Conservation (phyloP, 2,797 vertebrate species). For the Steatocranus sp. region DNA sequence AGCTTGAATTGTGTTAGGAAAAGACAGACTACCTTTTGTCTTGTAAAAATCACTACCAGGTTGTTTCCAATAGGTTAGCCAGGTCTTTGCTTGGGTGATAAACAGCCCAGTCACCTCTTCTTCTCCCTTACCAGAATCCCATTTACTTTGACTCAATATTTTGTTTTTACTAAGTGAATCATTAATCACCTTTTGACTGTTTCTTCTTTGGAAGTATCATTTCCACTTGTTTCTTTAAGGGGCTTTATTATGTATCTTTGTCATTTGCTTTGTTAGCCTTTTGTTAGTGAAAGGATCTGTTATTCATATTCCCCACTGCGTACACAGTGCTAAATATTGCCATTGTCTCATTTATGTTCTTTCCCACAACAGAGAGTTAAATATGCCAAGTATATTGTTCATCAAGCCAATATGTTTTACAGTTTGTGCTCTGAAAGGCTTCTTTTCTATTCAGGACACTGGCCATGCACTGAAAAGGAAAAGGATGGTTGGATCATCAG, state of each 20-base stretch:
- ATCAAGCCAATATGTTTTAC: slow-evolving; percentile 15
- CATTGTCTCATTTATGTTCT: slow-evolving; percentile 1
- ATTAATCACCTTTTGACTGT: slow-evolving; percentile 39
- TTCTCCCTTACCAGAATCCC: slow-evolving; percentile 41
- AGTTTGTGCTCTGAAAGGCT: slow-evolving; percentile 24
- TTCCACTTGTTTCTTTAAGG: background rate
- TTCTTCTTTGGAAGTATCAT: slow-evolving; percentile 11
- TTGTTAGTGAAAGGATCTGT: background rate
- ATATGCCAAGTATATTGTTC: slow-evolving; percentile 19
- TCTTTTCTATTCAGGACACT: slow-evolving; percentile 23
- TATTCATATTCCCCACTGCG: background rate
- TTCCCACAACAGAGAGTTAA: slow-evolving; percentile 12
- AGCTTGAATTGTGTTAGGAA: slow-evolving; percentile 27
- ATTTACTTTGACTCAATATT: slow-evolving; percentile 10
- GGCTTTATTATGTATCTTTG: slow-evolving; percentile 13
- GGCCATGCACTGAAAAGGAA: slow-evolving; percentile 14
- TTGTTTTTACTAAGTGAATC: slow-evolving; percentile 19
- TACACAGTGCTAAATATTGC: background rate
- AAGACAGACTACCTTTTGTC: slow-evolving; percentile 76
- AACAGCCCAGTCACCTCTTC: slow-evolving; percentile 37
- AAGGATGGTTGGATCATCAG: slow-evolving; percentile 16
- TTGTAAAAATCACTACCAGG: slow-evolving; percentile 68
- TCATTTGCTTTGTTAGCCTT: background rate
- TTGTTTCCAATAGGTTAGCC: slow-evolving; percentile 58
- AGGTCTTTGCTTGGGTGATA: slow-evolving; percentile 57